Percentiles rank a stretch among this genome's conserved stretches.
phyloP scores from a whole-genome alignment of 2,888 invertebrate genomes.

The Trichacis sp. region DNA sequence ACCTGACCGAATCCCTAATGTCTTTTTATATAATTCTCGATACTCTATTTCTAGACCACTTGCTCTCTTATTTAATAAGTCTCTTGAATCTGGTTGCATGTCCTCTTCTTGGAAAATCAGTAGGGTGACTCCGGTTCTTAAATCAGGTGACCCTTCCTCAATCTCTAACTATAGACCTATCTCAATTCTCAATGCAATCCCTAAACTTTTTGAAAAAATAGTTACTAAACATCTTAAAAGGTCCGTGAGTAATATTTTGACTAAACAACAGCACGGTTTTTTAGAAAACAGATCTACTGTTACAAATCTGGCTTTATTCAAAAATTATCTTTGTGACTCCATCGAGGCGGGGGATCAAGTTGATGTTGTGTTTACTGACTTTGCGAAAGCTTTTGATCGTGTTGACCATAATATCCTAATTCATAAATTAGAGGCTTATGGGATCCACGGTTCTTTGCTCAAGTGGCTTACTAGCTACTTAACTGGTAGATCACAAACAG shows the following conservation, averaged over 20 bases:
- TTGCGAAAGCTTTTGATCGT: conserved; percentile 5
- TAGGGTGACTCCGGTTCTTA: background rate
- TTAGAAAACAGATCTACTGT: too few species aligned
- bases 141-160: background rate
- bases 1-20: background rate
- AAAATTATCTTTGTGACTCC: too few species aligned
- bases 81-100: background rate
- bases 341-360: too few species aligned
- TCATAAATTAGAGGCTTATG: background rate
- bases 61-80: background rate
- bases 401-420: background rate
- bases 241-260: too few species aligned
- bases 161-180: background rate
- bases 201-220: too few species aligned
- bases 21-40: background rate
- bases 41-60: background rate
- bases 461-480: background rate
- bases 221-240: too few species aligned
- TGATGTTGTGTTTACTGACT: background rate
- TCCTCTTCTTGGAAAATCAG: background rate
- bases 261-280: too few species aligned
- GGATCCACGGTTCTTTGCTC: background rate
- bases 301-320: too few species aligned
- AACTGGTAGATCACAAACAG: background rate
- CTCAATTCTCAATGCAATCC: too few species aligned